Base-by-base conservation (phyloP, 1,140 invertebrate species). In the Brachionus plicatilis region DNA sequence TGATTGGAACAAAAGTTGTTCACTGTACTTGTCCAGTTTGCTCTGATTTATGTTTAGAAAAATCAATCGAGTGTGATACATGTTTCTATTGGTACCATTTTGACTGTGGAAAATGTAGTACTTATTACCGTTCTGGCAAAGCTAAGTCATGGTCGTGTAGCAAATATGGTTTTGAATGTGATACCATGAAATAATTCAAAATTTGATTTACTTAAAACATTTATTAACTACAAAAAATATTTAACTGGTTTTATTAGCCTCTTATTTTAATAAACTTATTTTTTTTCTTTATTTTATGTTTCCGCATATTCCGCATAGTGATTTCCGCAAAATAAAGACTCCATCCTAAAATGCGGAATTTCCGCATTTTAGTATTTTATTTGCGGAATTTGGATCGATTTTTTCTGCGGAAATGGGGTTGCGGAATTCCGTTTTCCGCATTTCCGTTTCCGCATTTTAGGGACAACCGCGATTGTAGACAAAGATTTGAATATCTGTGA, bases 21-120 rank as follows among this genome's bases (percentile, higher is more conserved):
- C 66, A 70, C 29, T 70, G 66, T 70, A 70, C 66, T 8, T 29
- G 27, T 70, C 29, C 66, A 33, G 66, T 70, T 70, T 29, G 27
- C 66, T 70, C 24, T 14, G 24, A 27, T 70, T 70, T 70, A 70
- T 70, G 66, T 37, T 70, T 70, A 33, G 66, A 70, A 70, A 70
- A 70, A n/a, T 70, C 66, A 37, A 70, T 70, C 3, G 66, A 70
- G 29, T 70, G 66, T 70, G 20, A 29, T 70, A 70, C 3, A 33
- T 70, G 66, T 33, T 29, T 70, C 1, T 70, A 29, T 24, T 37
- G 66, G 27, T 70, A 70, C 37, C 66, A 70, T 70, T 70, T 70
- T 37, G 66, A 70, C 29, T 70, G 66, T 37, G 66, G 24, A 29
- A 70, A 70, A 70, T 70, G 66, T 70, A 41, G 29, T 29, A 2